Percentiles rank a stretch among this genome's conserved stretches.
Evolutionary conservation across 2,113 vertebrate genomes (phyloP).

Genomic region (Syngnathus typhle): DNA sequence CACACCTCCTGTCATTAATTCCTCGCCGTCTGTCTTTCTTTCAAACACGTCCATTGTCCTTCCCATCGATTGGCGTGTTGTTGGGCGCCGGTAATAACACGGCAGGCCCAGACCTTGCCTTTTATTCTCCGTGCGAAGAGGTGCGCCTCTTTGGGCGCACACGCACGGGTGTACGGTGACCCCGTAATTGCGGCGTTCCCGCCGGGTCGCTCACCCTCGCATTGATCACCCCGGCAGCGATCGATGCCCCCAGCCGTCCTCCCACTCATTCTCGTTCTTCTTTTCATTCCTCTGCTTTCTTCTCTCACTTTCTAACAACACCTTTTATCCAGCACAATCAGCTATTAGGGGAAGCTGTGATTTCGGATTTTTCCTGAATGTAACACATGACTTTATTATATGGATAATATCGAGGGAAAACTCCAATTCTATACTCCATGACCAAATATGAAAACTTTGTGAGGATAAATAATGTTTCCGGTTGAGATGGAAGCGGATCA

Average conservation of each 20-base stretch:
- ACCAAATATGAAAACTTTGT: background rate
- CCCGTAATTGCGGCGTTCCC: constrained; percentile 35
- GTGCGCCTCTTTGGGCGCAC: background rate
- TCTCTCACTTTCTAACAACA: background rate
- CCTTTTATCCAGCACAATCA: background rate
- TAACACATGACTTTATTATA: no score
- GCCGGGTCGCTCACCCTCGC: constrained; percentile 22
- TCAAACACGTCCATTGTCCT: constrained; percentile 4
- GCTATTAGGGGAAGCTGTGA: no score
- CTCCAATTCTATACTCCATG: background rate
- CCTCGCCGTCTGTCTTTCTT: background rate
- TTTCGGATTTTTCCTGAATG: no score
- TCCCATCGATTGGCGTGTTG: constrained; percentile 8
- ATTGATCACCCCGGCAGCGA: constrained; percentile 30
- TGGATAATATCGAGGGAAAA: background rate
- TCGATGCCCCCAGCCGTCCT: constrained; percentile 28
- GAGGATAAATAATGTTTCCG: background rate
- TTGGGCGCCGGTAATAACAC: constrained; percentile 14
- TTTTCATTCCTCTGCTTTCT: constrained; percentile 5
- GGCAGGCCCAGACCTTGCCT: constrained; percentile 19
- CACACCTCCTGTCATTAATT: background rate
- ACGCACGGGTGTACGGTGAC: constrained; percentile 10
- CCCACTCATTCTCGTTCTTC: constrained; percentile 7
- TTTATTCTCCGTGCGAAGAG: constrained; percentile 9
- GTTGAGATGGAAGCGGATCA: background rate